Evolutionary conservation across 2,113 vertebrate genomes (phyloP), one percentile per base, ranked within the genome.

Genomic region (Phyllostomus discolor): DNA sequence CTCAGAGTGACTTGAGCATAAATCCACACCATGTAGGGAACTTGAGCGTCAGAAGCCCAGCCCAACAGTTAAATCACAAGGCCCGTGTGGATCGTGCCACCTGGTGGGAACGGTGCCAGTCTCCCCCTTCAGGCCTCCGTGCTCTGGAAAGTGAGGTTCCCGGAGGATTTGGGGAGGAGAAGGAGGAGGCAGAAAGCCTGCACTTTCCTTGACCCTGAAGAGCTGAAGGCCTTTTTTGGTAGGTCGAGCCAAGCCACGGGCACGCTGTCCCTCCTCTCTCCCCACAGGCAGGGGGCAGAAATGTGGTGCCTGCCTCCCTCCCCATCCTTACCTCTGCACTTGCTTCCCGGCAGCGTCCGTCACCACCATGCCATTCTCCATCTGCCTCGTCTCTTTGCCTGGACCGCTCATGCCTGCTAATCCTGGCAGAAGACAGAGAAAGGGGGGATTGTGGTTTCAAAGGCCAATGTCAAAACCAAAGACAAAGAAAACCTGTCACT

Each of bases 291-390:
- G 35, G 33, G 50, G 59, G 7, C 11, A 17, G 52, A 64, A 6
- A 11, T 0, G 0, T 0, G 22, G 54, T 20, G 20, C 54, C 76
- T 4, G 14, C 50, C 16, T 75, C 33, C 35, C 52, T 5, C 7
- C 1, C 41, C 17, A 14, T 4, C 12, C 98, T 67, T 19, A 99
- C 99, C 99, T 98, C 59, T 97, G 97, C 20, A 98, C 76, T 33
- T 93, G 0, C 38, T 94, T 98, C 33, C 97, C 98, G 2, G 96
- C 2, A 0, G 46, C 31, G 46, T 98, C 98, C 0, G n/a, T 98
- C 46, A 98, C 91, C 19, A 98, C 95, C 4, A 98, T 75, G 38
- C 99, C 99, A 0, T 99, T 99, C 95, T 99, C 99, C 10, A 98
- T 0, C 10, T 62, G 98, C 94, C 98, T 99, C 62, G 64, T 96